A percentile compares a stretch with the other conserved stretches of the same genome.
Evolutionary conservation across 1,140 invertebrate genomes (phyloP).

Genomic region (Microvelia longipes): DNA sequence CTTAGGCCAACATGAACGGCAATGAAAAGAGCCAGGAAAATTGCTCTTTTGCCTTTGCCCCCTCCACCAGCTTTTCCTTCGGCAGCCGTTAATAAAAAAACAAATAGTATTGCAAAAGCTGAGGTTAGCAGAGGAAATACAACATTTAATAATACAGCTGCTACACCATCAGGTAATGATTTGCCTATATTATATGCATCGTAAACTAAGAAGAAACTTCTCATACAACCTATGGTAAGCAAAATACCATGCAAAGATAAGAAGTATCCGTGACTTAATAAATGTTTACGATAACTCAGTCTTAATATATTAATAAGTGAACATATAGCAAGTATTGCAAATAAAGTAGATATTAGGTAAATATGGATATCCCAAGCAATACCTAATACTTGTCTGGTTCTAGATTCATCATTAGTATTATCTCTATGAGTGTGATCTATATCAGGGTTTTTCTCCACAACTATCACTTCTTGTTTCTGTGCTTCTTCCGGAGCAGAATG

Average conservation of each 20-base stretch:
- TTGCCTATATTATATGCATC: slow-evolving; percentile 74
- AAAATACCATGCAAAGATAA: slow-evolving; percentile 63
- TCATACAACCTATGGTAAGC: slow-evolving; percentile 57
- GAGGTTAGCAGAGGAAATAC: slow-evolving; percentile 69
- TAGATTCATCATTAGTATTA: slow-evolving; percentile 18
- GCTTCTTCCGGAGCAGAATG: slow-evolving; percentile 10
- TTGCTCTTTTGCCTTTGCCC: slow-evolving; percentile 36
- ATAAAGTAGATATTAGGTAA: slow-evolving; percentile 65
- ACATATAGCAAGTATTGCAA: slow-evolving; percentile 61
- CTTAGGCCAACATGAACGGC: slow-evolving; percentile 51
- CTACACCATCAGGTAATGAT: slow-evolving; percentile 58
- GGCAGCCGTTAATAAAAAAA: slow-evolving; percentile 61
- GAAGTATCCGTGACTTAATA: slow-evolving; percentile 68
- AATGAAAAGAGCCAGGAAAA: slow-evolving; percentile 54
- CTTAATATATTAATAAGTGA: slow-evolving; percentile 66
- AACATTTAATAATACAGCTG: slow-evolving; percentile 63
- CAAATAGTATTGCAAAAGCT: slow-evolving; percentile 66
- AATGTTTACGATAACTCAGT: slow-evolving; percentile 61
- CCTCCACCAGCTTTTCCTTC: slow-evolving; percentile 33
- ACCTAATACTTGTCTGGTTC: slow-evolving; percentile 28
- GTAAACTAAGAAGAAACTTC: slow-evolving; percentile 73
- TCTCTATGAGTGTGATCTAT: not conserved
- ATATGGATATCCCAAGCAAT: slow-evolving; percentile 80
- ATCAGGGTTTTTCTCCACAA: slow-evolving; percentile 15
- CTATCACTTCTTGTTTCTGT: slow-evolving; percentile 16